Base-by-base conservation (phyloP, 2,888 invertebrate genomes). In the Coelinius sp. region DNA sequence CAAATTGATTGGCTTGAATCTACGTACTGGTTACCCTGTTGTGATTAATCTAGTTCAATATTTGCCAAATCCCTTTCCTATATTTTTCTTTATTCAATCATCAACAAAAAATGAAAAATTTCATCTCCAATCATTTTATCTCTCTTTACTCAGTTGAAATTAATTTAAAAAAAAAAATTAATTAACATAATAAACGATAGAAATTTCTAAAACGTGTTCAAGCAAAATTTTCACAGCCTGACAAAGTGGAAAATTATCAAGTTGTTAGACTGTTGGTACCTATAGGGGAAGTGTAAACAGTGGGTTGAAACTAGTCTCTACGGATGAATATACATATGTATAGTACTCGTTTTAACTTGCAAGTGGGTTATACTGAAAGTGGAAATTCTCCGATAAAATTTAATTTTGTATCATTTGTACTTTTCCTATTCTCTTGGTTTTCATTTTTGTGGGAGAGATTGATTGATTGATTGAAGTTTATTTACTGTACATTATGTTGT, bases 1-100 rank as follows among this genome's bases (percentile, higher is more conserved):
- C 72, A 75, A 78, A 78, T 78, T 76, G 75, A 78, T 78, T 76
- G 75, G 76, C 74, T 68, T 41, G 10, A 35, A 62, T 67, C 67
- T 56, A 71, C 67, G 24, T 35, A 59, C 59, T 59, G 22, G 46
- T 35, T 24, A 49, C 10, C 49, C 44, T 20, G 38, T 56, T 65
- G 65, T 63, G 64, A 70, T 70, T 70, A 64, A 70, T 70, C 53
- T 22, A 35, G 25, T 12, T n/a, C 62, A 27, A 66, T 44, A 66
- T 66, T 71, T 27, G 63, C 31, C 31, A 31, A 31, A 31, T 31
- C 7, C 31, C 31, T 7, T 31, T 31, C 31, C 31, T 49, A 53
- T 38, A 6, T 27, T n/a, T 52, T 38, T 52, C 52, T 62, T 44
- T 52, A 52, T 63, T 41, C n/a, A n/a, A 31, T 31, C 31, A 49